Evolutionary conservation across 2,797 vertebrate genomes (phyloP).

Genomic region (Hylomyscus alleni): DNA sequence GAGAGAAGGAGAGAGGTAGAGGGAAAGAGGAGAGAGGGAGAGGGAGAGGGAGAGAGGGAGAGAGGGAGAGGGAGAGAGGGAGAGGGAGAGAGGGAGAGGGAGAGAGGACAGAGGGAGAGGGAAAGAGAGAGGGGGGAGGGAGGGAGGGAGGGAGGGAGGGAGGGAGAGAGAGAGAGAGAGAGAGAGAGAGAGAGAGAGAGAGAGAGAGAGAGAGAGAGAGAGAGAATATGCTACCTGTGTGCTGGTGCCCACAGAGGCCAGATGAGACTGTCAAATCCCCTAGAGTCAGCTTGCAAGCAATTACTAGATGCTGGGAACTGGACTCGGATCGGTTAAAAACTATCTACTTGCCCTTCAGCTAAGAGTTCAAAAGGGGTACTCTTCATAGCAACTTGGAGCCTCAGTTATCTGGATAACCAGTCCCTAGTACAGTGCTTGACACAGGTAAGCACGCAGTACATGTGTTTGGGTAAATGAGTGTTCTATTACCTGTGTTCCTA

Average conservation of each 20-base stretch:
- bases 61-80: not conserved
- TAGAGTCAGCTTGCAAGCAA: not conserved
- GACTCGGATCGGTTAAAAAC: not conserved
- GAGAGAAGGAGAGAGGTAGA: not conserved
- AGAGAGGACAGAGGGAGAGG: too few relatives aligned
- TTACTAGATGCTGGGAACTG: not conserved
- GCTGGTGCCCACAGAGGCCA: not conserved
- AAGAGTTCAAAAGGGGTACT: slow-evolving; percentile 42
- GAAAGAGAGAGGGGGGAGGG: not conserved
- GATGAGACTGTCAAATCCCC: not conserved
- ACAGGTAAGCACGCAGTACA: not conserved
- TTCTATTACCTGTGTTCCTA: slow-evolving; percentile 48
- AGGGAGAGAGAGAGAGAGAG: too few relatives aligned
- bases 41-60: not conserved
- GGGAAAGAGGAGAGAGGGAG: too few relatives aligned
- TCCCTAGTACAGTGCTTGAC: not conserved
- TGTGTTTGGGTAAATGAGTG: slow-evolving; percentile 34
- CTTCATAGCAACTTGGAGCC: not conserved
- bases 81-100: not conserved
- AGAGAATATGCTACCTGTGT: not conserved
- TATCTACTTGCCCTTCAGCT: not conserved
- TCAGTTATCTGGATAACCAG: slow-evolving; percentile 16
- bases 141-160: too few relatives aligned
- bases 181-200: not conserved
- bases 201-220: not conserved